Conservation (phyloP, 2,797 vertebrate genomes). For the Discoglossus pictus region DNA sequence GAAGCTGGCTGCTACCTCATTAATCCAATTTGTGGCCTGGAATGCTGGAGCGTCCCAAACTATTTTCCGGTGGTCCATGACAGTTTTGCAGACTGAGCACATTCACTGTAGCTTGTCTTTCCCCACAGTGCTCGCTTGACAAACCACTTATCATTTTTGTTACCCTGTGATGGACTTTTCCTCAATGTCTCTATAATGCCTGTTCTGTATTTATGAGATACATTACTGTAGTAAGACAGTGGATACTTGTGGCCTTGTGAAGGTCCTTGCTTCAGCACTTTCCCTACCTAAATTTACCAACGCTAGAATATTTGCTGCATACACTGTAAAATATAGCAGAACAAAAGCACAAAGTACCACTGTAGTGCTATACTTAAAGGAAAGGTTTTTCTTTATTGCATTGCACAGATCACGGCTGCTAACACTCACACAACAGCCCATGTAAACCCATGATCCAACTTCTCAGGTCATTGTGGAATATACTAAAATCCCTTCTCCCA, state of each 20-base stretch:
- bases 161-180: slow-evolving; percentile 38
- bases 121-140: slow-evolving; percentile 34
- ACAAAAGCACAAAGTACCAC: no score
- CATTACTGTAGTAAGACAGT: slow-evolving; percentile 26
- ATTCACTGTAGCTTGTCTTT: slow-evolving; percentile 47
- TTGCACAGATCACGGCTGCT: no score
- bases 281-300: slow-evolving; percentile 4
- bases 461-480: no score
- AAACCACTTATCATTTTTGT: slow-evolving; percentile 50
- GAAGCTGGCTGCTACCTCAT: slow-evolving; percentile 23
- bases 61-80: slow-evolving; percentile 39
- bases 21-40: slow-evolving; percentile 35
- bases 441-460: no score
- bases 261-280: slow-evolving; percentile 1
- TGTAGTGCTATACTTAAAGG: no score
- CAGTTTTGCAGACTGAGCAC: slow-evolving; percentile 42
- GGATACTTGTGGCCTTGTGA: slow-evolving; percentile 30
- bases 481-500: no score
- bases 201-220: slow-evolving; percentile 44
- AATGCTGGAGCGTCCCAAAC: slow-evolving; percentile 21
- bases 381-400: no score
- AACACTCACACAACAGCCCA: no score
- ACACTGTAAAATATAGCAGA: no score
- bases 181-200: slow-evolving; percentile 19
- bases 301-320: background rate